A percentile compares a stretch with the other conserved stretches of the same genome.
Conservation (phyloP, 2,113 vertebrate genomes). For the Damaliscus lunatus region DNA sequence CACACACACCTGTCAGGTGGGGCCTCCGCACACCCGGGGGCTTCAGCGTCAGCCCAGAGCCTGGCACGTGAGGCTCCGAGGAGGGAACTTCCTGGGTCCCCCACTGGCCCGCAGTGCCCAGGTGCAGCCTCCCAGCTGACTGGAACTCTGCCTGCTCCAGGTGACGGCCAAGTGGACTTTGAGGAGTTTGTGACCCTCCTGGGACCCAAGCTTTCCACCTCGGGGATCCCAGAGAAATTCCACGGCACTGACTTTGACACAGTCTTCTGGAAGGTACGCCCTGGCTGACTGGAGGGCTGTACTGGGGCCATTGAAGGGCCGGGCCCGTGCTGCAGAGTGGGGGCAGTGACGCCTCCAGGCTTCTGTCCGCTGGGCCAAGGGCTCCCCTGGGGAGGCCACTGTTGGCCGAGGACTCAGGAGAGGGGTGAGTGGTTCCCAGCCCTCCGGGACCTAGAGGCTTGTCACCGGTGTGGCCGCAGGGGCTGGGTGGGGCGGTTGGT, state of each 20-base stretch:
- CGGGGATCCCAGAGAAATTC: slow-evolving; percentile 95
- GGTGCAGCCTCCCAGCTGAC: neutral
- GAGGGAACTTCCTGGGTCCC: neutral
- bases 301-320: neutral
- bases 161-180: slow-evolving; percentile 97
- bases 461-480: neutral
- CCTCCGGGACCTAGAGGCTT: neutral
- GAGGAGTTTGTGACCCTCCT: slow-evolving; percentile 98
- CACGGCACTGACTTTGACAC: slow-evolving; percentile 96
- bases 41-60: neutral
- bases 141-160: slow-evolving; percentile 72
- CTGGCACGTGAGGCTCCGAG: neutral
- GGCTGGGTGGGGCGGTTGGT: neutral
- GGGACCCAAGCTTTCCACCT: slow-evolving; percentile 95
- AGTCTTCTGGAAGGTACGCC: slow-evolving; percentile 96
- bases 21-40: neutral
- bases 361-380: neutral
- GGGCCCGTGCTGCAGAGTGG: neutral
- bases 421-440: neutral
- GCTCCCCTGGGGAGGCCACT: neutral
- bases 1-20: neutral
- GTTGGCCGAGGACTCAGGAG: neutral
- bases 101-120: neutral
- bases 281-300: neutral
- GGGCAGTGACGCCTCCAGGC: neutral